These are phyloP conservation scores for Bugulina stolonifera DNA, from an alignment of 2,888 invertebrate species.

Conservation along the genomic window DNA sequence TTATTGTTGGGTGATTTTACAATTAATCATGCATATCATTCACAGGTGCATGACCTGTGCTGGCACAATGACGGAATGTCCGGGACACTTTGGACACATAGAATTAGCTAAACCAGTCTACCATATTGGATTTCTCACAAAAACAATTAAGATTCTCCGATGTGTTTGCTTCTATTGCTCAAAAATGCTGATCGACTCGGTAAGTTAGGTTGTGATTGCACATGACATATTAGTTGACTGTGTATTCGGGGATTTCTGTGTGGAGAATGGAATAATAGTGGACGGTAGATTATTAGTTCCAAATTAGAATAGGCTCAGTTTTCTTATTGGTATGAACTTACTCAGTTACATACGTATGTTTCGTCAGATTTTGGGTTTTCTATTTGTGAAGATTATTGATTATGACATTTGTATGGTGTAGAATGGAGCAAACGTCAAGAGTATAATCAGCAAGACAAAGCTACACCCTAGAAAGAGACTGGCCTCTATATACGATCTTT, in stretches of 20 bases:
- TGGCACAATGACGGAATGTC: slow-evolving; percentile 95
- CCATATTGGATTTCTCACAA: slow-evolving; percentile 94
- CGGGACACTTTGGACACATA: slow-evolving; percentile 98
- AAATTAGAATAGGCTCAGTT: too few relatives aligned
- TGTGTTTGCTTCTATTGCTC: slow-evolving; percentile 99
- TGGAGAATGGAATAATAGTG: too few relatives aligned
- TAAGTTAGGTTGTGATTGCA: too few relatives aligned
- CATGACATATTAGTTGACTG: too few relatives aligned
- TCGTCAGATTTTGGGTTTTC: too few relatives aligned
- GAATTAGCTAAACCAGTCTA: slow-evolving; percentile 97
- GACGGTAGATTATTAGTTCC: too few relatives aligned
- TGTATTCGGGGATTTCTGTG: not conserved
- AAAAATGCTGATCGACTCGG: slow-evolving; percentile 86
- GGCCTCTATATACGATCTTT: slow-evolving; percentile 91
- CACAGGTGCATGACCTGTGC: slow-evolving; percentile 51
- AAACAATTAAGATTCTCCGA: slow-evolving; percentile 91
- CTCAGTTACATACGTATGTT: too few relatives aligned
- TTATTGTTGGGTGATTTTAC: too few relatives aligned
- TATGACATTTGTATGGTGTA: too few relatives aligned
- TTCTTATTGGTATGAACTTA: too few relatives aligned
- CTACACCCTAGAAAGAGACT: slow-evolving; percentile 90
- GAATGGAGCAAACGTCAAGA: slow-evolving; percentile 86
- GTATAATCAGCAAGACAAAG: slow-evolving; percentile 90
- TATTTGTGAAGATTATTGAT: too few relatives aligned
- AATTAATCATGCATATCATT: not conserved